These are phyloP conservation scores for Halichondria panicea DNA, from an alignment of 37 sponge, comb jelly and placozoan species.

Conservation along the genomic window DNA sequence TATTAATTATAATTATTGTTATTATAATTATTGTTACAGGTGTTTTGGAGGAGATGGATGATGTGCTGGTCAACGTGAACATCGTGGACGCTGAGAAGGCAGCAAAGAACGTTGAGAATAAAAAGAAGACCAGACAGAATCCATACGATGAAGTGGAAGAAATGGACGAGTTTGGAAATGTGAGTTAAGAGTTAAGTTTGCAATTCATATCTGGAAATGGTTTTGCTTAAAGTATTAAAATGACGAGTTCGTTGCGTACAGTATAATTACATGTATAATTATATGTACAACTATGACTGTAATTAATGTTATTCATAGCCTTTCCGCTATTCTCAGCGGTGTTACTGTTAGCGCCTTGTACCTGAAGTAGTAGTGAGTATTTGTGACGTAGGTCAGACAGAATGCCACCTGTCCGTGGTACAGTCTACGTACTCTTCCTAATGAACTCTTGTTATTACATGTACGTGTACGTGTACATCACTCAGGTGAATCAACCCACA, in stretches of 20 bases:
- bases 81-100: conserved; percentile 82
- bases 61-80: conserved; percentile 84
- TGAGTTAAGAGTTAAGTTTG: conserved; percentile 7
- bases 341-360: too few species aligned
- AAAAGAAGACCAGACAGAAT: conserved; percentile 73
- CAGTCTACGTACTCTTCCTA: background rate
- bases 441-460: background rate
- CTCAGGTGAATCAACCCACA: conserved; percentile 43
- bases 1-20: background rate
- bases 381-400: too few species aligned
- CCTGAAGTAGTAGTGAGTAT: too few species aligned
- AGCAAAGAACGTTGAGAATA: conserved; percentile 62
- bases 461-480: conserved; percentile 1
- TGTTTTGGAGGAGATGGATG: conserved; percentile 81
- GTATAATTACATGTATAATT: background rate
- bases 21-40: conserved; percentile 20
- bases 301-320: background rate
- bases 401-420: too few species aligned
- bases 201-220: background rate
- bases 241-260: background rate
- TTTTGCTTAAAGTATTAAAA: background rate
- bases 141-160: conserved; percentile 82
- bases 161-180: conserved; percentile 83
- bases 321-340: background rate
- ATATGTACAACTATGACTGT: conserved; percentile 21